phyloP scores from a whole-genome alignment of 1,140 invertebrate species.

The Bacillus rossius region DNA sequence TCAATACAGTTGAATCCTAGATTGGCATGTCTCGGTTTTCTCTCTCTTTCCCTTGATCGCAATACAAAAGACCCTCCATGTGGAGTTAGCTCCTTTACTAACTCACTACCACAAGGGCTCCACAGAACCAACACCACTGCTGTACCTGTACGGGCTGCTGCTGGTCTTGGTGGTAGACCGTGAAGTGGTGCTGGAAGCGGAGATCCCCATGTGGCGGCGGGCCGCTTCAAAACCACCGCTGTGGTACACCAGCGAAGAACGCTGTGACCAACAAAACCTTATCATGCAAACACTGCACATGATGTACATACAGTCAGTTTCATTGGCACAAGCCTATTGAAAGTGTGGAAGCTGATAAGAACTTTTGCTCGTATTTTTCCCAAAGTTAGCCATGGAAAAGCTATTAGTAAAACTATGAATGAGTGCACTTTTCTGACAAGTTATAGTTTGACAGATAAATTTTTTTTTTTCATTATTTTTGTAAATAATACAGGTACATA shows the following conservation, averaged over 20 bases:
- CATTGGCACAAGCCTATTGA: background rate
- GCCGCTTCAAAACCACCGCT: slow-evolving; percentile 47
- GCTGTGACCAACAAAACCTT: slow-evolving; percentile 42
- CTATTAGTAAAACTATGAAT: background rate
- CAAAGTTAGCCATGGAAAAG: slow-evolving; percentile 33
- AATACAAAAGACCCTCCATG: too few relatives aligned
- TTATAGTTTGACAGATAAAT: too few relatives aligned
- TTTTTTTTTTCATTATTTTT: too few relatives aligned
- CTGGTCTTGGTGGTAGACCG: slow-evolving; percentile 91
- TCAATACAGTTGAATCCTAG: too few relatives aligned
- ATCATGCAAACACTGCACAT: background rate
- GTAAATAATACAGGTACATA: too few relatives aligned
- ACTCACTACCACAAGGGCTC: too few relatives aligned
- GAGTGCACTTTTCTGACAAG: too few relatives aligned
- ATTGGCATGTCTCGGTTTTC: too few relatives aligned
- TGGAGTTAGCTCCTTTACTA: too few relatives aligned
- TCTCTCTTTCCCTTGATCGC: too few relatives aligned
- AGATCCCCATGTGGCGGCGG: slow-evolving; percentile 78
- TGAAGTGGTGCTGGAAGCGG: slow-evolving; percentile 92
- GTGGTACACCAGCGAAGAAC: slow-evolving; percentile 78
- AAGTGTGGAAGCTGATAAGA: background rate
- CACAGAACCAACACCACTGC: too few relatives aligned
- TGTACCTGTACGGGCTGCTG: slow-evolving; percentile 84
- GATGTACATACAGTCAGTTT: background rate
- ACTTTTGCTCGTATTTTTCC: background rate